Evolutionary conservation across 2,113 vertebrate genomes (phyloP), one percentile per base, ranked within the genome.

Genomic region (Mungos mungo): DNA sequence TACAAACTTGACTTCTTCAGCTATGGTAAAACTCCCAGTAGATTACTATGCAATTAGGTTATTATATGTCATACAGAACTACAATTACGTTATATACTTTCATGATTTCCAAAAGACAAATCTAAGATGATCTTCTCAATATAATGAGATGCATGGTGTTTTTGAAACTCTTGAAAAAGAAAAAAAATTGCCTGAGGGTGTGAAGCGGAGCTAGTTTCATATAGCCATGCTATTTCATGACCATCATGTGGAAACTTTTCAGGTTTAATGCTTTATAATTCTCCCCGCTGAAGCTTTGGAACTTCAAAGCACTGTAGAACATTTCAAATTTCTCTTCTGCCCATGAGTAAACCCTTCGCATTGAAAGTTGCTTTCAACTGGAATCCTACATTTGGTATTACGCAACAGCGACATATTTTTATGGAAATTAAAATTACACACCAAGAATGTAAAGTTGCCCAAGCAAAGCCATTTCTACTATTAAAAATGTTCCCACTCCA

Each of bases 261-360:
- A 98, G 98, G 98, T 98, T 99, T 99, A 99, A 98, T 98, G 98
- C 98, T 98, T 99, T 98, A 97, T 99, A 99, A 99, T 98, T 99
- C 98, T 98, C 98, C 97, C 96, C 98, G 96, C 96, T 98, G 97
- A 98, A 98, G 98, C 98, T 98, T 98, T 98, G 98, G 98, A 98
- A 99, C 99, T 98, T 99, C 99, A 99, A 99, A 99, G 99, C 93
- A 29, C 95, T 98, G 97, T 97, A 99, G 98, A 99, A 98, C 98
- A 98, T 99, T 99, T 98, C 98, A 98, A 98, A 98, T 99, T 98
- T 99, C 96, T 98, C 97, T 97, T 97, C 96, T 98, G 98, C 98
- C 98, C 98, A 99, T 98, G 98, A 99, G 98, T 98, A 99, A 96
- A 98, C 95, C 80, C 97, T 98, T 98, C 98, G 98, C 98, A 98